Evolutionary conservation across 2,113 vertebrate genomes (phyloP), one percentile per base, ranked within the genome.

Genomic region (Zapornia atra): DNA sequence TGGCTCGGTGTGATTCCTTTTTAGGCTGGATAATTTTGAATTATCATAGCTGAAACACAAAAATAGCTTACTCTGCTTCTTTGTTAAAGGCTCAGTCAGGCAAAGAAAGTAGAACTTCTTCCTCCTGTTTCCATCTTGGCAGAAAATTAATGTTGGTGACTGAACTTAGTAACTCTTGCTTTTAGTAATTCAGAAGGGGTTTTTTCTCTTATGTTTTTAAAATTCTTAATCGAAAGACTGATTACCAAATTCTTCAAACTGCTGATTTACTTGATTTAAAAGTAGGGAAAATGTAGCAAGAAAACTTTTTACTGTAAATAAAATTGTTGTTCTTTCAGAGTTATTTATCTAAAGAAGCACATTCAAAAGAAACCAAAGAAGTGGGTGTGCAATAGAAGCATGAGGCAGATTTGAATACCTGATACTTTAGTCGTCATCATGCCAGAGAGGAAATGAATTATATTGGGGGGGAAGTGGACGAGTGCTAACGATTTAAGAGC

Each of bases 331-430:
- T 93, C 75, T 80, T 66, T 56, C 71, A 94, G 93, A 97, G 92
- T 83, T 93, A 77, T 97, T 96, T 97, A 95, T 94, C 92, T 88
- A 59, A 90, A 84, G 61, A 95, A 86, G 48, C 64, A 36, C 11
- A 72, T 95, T 97, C 86, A 92, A 96, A 66, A 86, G 86, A 96
- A 97, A 97, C 98, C 98, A 98, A 98, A 98, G 97, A 98, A 92
- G 83, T 91, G 94, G 86, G 29, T 96, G 98, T 98, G 98, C 98
- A 98, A 98, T 97, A 97, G 91, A 96, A 96, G 94, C 94, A 92
- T 93, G 88, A 94, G 91, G 88, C 94, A 79, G 83, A 68, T 79
- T 90, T 84, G 90, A 91, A 66, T 88, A 92, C 89, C 77, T 68
- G 77, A 91, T 94, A 57, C 34, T 82, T 38, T 11, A 80, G 91